Conservation (phyloP, 2,797 vertebrate species). For the Pipistrellus nathusii region DNA sequence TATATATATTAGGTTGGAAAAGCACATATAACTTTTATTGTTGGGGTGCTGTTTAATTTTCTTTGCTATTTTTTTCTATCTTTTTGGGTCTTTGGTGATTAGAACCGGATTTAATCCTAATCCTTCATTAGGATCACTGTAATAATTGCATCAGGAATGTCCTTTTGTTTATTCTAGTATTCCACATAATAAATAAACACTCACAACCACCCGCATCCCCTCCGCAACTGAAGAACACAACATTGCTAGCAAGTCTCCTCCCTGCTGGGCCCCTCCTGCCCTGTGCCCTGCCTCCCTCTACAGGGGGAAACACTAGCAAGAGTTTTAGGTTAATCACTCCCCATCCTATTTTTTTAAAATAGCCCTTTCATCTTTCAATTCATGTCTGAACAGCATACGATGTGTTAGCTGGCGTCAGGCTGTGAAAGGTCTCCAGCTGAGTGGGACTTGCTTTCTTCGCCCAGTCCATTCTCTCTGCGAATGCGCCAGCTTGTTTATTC, state of each 20-base stretch:
- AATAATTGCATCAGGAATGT: background rate
- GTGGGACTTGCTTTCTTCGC: background rate
- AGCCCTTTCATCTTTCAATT: background rate
- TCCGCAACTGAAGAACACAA: background rate
- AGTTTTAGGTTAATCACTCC: background rate
- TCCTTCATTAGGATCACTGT: background rate
- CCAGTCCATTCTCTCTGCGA: background rate
- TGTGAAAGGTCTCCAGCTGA: background rate
- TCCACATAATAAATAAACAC: background rate
- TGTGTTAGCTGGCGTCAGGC: background rate
- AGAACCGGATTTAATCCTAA: constrained; percentile 3
- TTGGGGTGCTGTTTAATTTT: constrained; percentile 16
- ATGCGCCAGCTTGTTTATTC: background rate
- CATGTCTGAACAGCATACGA: background rate
- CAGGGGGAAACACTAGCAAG: background rate
- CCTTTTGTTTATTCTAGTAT: background rate
- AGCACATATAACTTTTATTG: background rate
- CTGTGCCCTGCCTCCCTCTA: background rate
- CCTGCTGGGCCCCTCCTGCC: background rate
- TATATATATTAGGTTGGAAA: background rate
- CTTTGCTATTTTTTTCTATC: background rate
- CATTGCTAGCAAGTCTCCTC: background rate
- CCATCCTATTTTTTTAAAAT: background rate
- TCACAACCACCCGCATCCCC: no score
- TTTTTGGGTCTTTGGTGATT: background rate